These are phyloP conservation scores for Heterotilapia buettikoferi DNA, from an alignment of 2,113 vertebrate species.

Conservation along the genomic window DNA sequence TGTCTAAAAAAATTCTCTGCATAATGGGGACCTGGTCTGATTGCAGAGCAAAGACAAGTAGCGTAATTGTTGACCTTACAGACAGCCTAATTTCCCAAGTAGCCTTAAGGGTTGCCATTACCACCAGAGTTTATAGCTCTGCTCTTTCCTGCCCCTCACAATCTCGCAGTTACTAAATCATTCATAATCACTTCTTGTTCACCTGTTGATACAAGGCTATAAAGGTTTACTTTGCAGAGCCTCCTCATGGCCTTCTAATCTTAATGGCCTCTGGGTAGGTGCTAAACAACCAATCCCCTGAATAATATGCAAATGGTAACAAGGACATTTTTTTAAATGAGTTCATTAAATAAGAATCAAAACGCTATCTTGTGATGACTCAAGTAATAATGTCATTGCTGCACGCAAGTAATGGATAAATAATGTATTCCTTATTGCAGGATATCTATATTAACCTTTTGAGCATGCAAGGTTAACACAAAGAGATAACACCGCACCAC, in stretches of 20 bases:
- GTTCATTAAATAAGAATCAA: background rate
- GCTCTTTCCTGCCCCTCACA: background rate
- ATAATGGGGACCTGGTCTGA: conserved; percentile 2
- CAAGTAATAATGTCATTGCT: background rate
- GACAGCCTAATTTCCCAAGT: conserved; percentile 25
- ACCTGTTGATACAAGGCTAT: background rate
- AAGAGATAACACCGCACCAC: background rate
- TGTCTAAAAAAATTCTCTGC: background rate
- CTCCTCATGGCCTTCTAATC: background rate
- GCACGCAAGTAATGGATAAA: background rate
- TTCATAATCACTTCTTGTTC: background rate
- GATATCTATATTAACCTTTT: conserved; percentile 1
- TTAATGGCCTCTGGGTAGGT: background rate
- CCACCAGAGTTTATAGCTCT: background rate
- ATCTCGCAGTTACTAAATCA: conserved; percentile 36
- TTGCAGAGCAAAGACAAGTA: conserved; percentile 15
- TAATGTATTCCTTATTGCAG: background rate
- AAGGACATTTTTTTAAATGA: background rate
- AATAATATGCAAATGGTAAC: background rate
- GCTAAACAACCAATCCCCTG: background rate
- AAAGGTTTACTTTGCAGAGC: background rate
- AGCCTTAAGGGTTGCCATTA: conserved; percentile 13
- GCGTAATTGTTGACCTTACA: conserved; percentile 8
- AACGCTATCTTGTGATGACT: background rate
- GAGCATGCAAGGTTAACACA: background rate